Evolutionary conservation across 2,888 invertebrate genomes (phyloP).

Genomic region (Nephrotoma guestfalica): DNA sequence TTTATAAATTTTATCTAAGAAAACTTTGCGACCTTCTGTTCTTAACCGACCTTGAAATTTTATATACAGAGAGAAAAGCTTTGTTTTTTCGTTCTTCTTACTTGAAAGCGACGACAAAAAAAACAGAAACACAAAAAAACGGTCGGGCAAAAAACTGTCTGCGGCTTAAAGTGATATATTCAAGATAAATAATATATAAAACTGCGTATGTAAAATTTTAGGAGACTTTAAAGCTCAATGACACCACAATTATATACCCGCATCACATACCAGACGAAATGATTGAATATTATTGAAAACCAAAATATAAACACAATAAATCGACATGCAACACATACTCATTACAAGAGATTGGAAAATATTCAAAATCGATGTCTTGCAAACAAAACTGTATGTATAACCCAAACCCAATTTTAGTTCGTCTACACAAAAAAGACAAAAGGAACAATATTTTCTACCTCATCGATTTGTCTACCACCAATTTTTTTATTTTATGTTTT

Average conservation of each 20-base stretch:
- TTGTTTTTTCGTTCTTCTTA: neutral
- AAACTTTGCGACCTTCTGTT: neutral
- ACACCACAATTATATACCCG: neutral
- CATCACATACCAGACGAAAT: neutral
- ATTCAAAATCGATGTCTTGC: neutral
- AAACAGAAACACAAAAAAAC: neutral
- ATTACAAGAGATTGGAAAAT: neutral
- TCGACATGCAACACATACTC: neutral
- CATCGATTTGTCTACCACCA: neutral
- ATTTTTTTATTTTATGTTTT: neutral
- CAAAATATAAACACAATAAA: neutral
- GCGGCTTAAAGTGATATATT: neutral
- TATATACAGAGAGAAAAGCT: neutral
- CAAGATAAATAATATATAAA: neutral
- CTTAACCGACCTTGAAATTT: conserved; percentile 2
- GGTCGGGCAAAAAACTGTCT: neutral
- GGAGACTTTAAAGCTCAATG: neutral
- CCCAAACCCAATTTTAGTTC: neutral
- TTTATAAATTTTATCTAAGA: neutral
- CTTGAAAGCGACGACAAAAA: neutral
- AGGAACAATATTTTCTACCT: neutral
- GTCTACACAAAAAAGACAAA: neutral
- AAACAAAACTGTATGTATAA: neutral
- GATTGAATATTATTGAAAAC: neutral
- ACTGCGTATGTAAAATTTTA: neutral